A percentile compares a stretch with the other conserved stretches of the same genome.
These are phyloP conservation scores for Benthosema pterotum DNA, from an alignment of 2,797 vertebrate genomes.

Conservation along the genomic window DNA sequence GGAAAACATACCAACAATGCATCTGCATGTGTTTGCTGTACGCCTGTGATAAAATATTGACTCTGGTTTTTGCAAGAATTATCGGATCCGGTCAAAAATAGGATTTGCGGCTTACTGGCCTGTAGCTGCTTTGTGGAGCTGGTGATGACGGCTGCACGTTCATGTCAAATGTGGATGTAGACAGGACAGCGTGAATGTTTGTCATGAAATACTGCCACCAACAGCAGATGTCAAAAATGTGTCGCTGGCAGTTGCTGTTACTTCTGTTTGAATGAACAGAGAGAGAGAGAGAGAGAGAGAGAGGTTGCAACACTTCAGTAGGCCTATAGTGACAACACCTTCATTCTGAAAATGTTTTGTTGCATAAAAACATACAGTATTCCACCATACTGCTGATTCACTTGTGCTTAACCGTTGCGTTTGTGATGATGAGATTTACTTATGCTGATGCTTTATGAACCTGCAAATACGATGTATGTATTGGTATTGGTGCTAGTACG, in stretches of 20 bases:
- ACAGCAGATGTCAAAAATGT: constrained; percentile 77
- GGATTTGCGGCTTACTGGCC: constrained; percentile 70
- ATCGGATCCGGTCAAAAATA: constrained; percentile 74
- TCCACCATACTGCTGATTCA: too few species aligned
- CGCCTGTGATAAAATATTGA: constrained; percentile 79
- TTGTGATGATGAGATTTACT: background rate
- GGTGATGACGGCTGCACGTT: constrained; percentile 69
- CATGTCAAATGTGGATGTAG: constrained; percentile 68
- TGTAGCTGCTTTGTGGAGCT: constrained; percentile 67
- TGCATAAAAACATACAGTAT: too few species aligned
- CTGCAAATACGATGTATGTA: background rate
- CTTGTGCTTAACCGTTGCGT: background rate
- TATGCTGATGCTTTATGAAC: background rate
- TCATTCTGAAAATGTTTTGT: too few species aligned
- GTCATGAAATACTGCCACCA: constrained; percentile 75
- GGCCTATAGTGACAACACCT: too few species aligned
- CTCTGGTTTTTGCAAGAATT: constrained; percentile 76
- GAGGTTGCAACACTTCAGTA: too few species aligned
- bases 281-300: constrained; percentile 21
- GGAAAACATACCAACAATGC: constrained; percentile 72
- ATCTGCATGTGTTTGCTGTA: constrained; percentile 78
- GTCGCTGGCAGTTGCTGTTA: constrained; percentile 74
- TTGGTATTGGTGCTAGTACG: too few species aligned
- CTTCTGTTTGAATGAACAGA: constrained; percentile 70
- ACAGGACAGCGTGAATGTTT: constrained; percentile 68